Evolutionary conservation across 2,888 invertebrate genomes (phyloP), one percentile per base, ranked within the genome.

Genomic region (Gandaritis pyraliata): DNA sequence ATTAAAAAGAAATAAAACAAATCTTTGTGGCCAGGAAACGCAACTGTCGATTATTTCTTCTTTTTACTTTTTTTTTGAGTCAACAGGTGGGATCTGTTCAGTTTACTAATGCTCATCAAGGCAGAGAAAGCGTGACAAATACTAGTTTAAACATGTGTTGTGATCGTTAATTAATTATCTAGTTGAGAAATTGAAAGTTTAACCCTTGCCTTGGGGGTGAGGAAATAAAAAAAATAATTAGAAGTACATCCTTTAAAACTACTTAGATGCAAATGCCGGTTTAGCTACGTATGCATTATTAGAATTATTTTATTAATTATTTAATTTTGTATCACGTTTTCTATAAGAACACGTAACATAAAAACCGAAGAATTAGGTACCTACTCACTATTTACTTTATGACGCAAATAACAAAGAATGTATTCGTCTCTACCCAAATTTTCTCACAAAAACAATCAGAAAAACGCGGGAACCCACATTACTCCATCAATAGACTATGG

Each of bases 1-100:
- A 92, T 92, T 92, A 92, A 91, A 92, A 91, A 90, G 88, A 88
- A 89, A 92, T 92, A 91, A 91, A 91, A 91, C 90, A 91, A 91
- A 92, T 91, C 90, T 81, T 79, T 77, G 54, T 76, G 83, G 85
- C 81, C 84, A 88, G 88, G 86, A 85, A 82, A 73, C 91, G 80
- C 91, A 91, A 90, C 90, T 89, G 91, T 85, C 88, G 87, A 83
- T 82, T 69, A 58, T 60, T 70, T 69, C 74, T 80, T 82, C 79
- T 76, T 80, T 52, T 55, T 18, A 23, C 5, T 10, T 54, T 65
- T 60, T n/a, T 64, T 61, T 58, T 53, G 7, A 64, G 41, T 65
- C 72, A 87, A 89, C 91, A 92, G 90, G 90, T 91, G 91, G 81
- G 39, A 29, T 58, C 64, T 80, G 79, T 80, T 79, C n/a, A n/a